A percentile compares a stretch with the other conserved stretches of the same genome.
These are phyloP conservation scores for Sardinella longiceps DNA, from an alignment of 2,797 vertebrate species.

Conservation along the genomic window DNA sequence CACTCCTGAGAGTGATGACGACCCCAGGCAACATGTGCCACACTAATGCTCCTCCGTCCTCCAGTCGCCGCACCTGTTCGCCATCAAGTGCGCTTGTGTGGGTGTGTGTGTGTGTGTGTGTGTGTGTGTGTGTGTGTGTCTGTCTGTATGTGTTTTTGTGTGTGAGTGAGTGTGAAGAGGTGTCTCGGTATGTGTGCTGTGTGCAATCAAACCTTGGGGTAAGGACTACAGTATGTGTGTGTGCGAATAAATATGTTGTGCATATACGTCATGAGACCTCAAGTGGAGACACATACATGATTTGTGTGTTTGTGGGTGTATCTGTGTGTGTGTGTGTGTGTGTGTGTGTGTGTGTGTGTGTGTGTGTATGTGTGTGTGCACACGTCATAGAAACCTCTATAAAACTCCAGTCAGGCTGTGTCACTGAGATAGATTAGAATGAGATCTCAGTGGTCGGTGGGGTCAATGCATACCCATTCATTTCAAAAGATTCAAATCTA, in stretches of 20 bases:
- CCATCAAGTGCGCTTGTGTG: not conserved
- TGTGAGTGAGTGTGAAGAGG: not conserved
- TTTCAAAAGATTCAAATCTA: not conserved
- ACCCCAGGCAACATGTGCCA: constrained; percentile 24
- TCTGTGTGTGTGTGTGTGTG: not conserved
- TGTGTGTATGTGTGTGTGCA: not conserved
- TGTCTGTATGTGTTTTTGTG: too few species aligned
- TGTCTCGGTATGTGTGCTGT: not conserved
- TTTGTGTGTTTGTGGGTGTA: not conserved
- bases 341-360: not conserved
- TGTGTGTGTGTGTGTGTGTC: not conserved
- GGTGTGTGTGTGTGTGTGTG: constrained; percentile 13
- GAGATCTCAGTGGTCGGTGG: not conserved
- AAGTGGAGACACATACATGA: not conserved
- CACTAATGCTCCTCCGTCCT: constrained; percentile 21
- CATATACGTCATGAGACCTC: not conserved
- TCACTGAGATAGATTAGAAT: not conserved
- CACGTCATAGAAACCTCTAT: not conserved
- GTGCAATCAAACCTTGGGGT: not conserved
- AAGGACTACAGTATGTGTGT: not conserved
- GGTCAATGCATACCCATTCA: not conserved
- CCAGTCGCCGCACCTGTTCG: not conserved
- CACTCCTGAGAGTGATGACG: constrained; percentile 20
- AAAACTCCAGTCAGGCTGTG: not conserved
- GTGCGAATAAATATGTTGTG: not conserved